Percentiles rank a stretch among this genome's conserved stretches.
These are phyloP conservation scores for Therioaphis trifolii DNA, from an alignment of 2,888 invertebrate genomes.

Conservation along the genomic window DNA sequence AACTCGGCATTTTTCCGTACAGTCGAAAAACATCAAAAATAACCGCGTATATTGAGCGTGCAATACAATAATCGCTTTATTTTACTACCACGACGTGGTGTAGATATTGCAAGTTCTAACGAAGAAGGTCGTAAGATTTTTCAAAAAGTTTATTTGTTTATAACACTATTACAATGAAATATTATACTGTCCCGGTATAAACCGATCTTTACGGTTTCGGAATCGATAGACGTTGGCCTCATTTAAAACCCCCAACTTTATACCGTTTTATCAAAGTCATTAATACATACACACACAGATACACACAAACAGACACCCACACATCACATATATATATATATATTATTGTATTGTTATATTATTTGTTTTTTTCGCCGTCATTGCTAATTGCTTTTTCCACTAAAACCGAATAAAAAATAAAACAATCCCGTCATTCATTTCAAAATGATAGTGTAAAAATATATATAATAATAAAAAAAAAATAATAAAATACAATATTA, in stretches of 20 bases:
- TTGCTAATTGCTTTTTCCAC: conserved; percentile 29
- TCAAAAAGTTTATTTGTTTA: too few relatives aligned
- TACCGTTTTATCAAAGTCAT: conserved; percentile 41
- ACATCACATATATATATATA: too few relatives aligned
- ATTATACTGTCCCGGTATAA: background rate
- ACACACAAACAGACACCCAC: too few relatives aligned
- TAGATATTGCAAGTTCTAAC: too few relatives aligned
- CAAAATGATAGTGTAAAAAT: conserved; percentile 28
- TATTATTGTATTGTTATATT: conserved; percentile 20
- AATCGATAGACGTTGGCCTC: background rate
- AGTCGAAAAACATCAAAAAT: too few relatives aligned
- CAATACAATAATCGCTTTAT: background rate
- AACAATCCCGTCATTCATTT: conserved; percentile 26
- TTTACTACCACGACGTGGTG: too few relatives aligned
- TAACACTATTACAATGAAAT: background rate
- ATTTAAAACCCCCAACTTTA: background rate
- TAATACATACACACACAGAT: too few relatives aligned
- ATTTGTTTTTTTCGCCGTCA: background rate
- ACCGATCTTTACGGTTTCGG: background rate
- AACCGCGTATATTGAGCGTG: too few relatives aligned
- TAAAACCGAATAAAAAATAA: background rate
- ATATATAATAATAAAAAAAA: background rate
- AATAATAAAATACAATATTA: background rate
- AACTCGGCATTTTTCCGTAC: too few relatives aligned
- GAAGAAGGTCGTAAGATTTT: too few relatives aligned